Base-by-base conservation (phyloP, 2,797 vertebrate species). In the Eulemur coronatus region DNA sequence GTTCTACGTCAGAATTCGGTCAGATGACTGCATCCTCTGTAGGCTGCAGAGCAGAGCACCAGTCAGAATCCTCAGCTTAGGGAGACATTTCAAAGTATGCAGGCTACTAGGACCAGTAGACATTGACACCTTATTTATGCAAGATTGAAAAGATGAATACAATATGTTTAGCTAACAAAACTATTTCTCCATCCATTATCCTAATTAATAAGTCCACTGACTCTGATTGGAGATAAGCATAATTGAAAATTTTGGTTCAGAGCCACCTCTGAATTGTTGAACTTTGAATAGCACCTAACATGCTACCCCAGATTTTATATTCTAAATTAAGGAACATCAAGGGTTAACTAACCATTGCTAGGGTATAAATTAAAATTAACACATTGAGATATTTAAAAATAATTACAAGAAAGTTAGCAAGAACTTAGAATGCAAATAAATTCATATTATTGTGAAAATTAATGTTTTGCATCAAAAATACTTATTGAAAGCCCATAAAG, bases 391-490 rank as follows among this genome's bases (percentile, higher is more conserved):
- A 89, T 33, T 94, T 26, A 72, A 46, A 93, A 96, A 76, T 81
- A 87, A 82, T 86, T 89, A 38, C 7, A 57, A 11, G 15, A 57
- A 93, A 90, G 38, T 81, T 89, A 84, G 22, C 30, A 96, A 89
- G 81, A 81, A 92, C 63, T 69, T 89, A 93, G 33, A 92, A 81
- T 72, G n/a, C 63, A 92, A 93, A 59, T 69, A 94, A 59, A 38
- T 76, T 92, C 50, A 91, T 10, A 87, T 59, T 75, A 89, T 46
- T 52, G 57, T 87, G n/a, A 65, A 95, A 94, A 78, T 55, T 65
- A 96, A 72, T 78, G 24, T 46, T 73, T 90, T 35, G 17, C 43
- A 57, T 86, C 28, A 82, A 89, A 57, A 91, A 95, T 63, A 81
- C 10, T n/a, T 72, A 69, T 76, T 92, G 65, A 86, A 76, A 79